Conservation (phyloP, 2,888 invertebrate species). For the Branchinecta sandiegonensis region DNA sequence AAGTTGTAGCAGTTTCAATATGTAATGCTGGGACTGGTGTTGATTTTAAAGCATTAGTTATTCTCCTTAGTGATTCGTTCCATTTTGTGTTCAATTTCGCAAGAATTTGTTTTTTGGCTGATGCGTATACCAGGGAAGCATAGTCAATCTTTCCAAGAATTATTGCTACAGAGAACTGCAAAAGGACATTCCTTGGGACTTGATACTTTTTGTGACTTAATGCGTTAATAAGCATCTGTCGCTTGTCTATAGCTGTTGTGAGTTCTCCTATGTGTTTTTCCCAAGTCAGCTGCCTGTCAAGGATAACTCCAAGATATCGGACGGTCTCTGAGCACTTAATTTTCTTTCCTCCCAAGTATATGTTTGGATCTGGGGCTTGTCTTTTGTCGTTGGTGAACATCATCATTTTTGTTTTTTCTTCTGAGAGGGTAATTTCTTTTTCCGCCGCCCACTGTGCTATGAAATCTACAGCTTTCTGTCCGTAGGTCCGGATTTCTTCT, state of each 20-base stretch:
- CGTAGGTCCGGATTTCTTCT: too few relatives aligned
- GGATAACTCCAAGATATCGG: not conserved
- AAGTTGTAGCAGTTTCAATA: not conserved
- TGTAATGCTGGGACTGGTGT: not conserved
- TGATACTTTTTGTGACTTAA: not conserved
- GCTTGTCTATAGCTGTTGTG: too few relatives aligned
- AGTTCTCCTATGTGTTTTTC: too few relatives aligned
- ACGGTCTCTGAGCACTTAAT: conserved; percentile 1
- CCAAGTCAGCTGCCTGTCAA: too few relatives aligned
- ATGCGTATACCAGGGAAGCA: not conserved
- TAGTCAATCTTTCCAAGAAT: not conserved
- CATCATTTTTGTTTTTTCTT: conserved; percentile 1
- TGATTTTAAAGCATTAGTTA: too few relatives aligned
- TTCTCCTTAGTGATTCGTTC: not conserved
- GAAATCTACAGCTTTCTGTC: too few relatives aligned
- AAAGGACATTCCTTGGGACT: not conserved
- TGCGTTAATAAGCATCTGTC: not conserved
- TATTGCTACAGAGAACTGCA: not conserved
- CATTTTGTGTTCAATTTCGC: not conserved
- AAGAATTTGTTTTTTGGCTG: not conserved
- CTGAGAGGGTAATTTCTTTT: conserved; percentile 6
- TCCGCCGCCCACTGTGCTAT: conserved; percentile 7
- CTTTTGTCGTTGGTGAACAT: conserved; percentile 7
- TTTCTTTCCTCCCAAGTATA: not conserved
- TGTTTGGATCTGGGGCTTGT: conserved; percentile 8